These are phyloP conservation scores for Polypterus senegalus DNA, from an alignment of 2,113 vertebrate species.

Conservation along the genomic window DNA sequence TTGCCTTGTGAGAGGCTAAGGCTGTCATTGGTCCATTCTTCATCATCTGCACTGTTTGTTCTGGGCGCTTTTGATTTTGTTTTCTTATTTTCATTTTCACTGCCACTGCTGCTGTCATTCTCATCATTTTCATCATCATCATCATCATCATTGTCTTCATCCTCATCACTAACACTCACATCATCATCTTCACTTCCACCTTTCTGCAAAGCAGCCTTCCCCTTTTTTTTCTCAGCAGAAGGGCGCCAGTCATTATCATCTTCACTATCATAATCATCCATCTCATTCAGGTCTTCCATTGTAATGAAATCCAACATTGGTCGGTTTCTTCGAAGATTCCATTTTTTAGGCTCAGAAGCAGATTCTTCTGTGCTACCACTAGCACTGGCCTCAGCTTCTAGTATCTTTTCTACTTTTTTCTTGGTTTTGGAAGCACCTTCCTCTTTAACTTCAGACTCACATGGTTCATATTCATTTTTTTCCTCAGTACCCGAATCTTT, in stretches of 20 bases:
- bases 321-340: conserved; percentile 89
- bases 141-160: conserved; percentile 58
- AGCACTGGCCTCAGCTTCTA: conserved; percentile 37
- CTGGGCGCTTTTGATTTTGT: conserved; percentile 70
- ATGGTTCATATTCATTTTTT: conserved; percentile 52
- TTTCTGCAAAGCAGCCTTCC: conserved; percentile 56
- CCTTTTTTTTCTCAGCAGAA: conserved; percentile 67
- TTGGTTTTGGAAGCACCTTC: conserved; percentile 33
- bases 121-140: conserved; percentile 51
- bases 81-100: conserved; percentile 62
- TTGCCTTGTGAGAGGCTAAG: conserved; percentile 88
- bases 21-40: conserved; percentile 96
- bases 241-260: conserved; percentile 97
- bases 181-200: conserved; percentile 68
- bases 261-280: conserved; percentile 97
- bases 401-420: conserved; percentile 54
- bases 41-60: conserved; percentile 72
- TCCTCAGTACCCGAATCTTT: conserved; percentile 30
- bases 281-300: conserved; percentile 91
- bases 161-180: conserved; percentile 47
- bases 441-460: conserved; percentile 65
- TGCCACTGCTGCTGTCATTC: conserved; percentile 61
- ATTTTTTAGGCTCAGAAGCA: conserved; percentile 81
- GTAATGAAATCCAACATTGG: conserved; percentile 87
- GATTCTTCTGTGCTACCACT: conserved; percentile 54